Evolutionary conservation across 2,797 vertebrate genomes (phyloP).

Genomic region (Cyclopterus lumpus): DNA sequence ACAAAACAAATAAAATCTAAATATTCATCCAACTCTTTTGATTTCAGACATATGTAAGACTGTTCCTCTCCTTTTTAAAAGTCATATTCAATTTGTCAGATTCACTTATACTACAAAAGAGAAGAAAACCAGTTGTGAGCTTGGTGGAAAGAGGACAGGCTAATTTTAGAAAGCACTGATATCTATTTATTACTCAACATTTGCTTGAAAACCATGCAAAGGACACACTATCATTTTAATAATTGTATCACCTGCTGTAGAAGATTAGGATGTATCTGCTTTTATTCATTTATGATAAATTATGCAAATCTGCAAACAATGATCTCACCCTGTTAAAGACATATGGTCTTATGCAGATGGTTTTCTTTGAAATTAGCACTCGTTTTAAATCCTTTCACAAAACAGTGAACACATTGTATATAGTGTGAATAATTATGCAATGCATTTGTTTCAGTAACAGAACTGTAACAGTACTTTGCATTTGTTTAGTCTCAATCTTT

Average conservation of each 20-base stretch:
- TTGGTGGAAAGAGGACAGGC: constrained; percentile 22
- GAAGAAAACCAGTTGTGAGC: neutral
- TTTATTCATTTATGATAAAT: constrained; percentile 34
- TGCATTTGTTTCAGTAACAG: constrained; percentile 9
- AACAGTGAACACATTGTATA: neutral
- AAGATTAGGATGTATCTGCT: constrained; percentile 26
- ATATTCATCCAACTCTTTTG: constrained; percentile 16
- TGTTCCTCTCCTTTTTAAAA: neutral
- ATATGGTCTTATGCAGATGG: neutral
- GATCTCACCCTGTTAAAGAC: constrained; percentile 12
- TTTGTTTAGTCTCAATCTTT: neutral
- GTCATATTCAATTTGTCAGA: constrained; percentile 15
- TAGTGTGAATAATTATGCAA: neutral
- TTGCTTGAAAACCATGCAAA: constrained; percentile 26
- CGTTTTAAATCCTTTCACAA: neutral
- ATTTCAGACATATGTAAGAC: constrained; percentile 20
- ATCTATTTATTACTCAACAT: constrained; percentile 36
- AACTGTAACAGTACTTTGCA: neutral
- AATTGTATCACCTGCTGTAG: constrained; percentile 31
- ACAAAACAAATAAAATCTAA: constrained; percentile 24
- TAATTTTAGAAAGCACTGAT: constrained; percentile 45
- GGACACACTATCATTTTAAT: constrained; percentile 23
- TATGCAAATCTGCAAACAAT: constrained; percentile 32
- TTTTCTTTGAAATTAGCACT: neutral
- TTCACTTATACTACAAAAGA: constrained; percentile 26